Conservation (phyloP, 1,140 invertebrate genomes). For the Lepidurus packardi region DNA sequence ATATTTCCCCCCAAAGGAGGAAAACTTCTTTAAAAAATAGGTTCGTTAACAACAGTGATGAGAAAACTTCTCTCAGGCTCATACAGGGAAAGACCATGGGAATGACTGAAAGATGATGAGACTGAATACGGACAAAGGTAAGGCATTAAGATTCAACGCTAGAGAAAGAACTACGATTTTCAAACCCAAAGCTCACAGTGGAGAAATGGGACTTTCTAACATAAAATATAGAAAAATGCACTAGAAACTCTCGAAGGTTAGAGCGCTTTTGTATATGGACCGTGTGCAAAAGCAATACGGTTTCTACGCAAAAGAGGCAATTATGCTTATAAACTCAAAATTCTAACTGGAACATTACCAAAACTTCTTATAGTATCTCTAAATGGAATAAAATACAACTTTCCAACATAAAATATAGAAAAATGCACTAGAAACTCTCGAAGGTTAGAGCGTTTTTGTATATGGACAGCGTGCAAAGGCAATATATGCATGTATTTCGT, state of each 20-base stretch:
- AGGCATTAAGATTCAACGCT: background rate
- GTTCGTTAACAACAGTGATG: background rate
- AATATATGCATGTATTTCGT: background rate
- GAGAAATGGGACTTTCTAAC: background rate
- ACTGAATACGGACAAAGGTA: background rate
- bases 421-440: background rate
- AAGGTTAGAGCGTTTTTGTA: background rate
- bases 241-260: background rate
- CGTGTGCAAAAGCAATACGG: background rate
- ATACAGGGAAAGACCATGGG: background rate
- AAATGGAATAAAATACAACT: background rate
- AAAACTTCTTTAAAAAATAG: background rate
- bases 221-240: background rate
- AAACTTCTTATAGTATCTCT: background rate
- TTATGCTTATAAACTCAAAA: background rate
- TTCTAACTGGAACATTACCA: background rate
- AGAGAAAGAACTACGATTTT: background rate
- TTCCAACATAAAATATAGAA: background rate
- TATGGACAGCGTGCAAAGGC: background rate
- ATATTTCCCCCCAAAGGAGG: background rate
- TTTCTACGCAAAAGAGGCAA: background rate
- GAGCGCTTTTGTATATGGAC: background rate
- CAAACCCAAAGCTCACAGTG: background rate
- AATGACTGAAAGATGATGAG: too few relatives aligned
- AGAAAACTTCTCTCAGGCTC: background rate